Evolutionary conservation across 2,113 vertebrate genomes (phyloP).

Genomic region (Trogon surrucura): DNA sequence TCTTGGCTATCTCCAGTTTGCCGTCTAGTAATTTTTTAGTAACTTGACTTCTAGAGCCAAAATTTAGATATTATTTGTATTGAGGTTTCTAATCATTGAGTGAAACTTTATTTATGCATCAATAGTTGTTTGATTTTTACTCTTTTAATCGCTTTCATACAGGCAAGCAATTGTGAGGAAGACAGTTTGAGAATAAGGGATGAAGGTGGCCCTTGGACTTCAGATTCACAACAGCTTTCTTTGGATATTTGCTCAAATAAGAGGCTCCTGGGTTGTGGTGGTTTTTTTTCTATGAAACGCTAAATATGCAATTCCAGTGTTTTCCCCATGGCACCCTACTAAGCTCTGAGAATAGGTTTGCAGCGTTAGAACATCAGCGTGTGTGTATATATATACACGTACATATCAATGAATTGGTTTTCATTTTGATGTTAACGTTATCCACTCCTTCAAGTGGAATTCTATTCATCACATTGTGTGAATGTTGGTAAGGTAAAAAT

Average conservation of each 20-base stretch:
- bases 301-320: background rate
- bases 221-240: background rate
- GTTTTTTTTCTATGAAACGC: background rate
- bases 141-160: background rate
- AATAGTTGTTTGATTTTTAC: background rate
- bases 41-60: background rate
- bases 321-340: background rate
- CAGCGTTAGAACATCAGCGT: background rate
- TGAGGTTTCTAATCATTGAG: background rate
- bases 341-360: background rate
- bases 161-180: background rate
- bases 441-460: background rate
- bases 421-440: background rate
- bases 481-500: background rate
- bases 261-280: background rate
- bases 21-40: background rate
- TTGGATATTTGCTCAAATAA: background rate
- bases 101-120: background rate
- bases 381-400: background rate
- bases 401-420: background rate
- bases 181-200: background rate
- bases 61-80: background rate
- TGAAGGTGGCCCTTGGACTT: background rate
- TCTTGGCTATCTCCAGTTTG: background rate
- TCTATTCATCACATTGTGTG: background rate